phyloP scores from a whole-genome alignment of 2,113 vertebrate species.

The Trematomus loennbergii region DNA sequence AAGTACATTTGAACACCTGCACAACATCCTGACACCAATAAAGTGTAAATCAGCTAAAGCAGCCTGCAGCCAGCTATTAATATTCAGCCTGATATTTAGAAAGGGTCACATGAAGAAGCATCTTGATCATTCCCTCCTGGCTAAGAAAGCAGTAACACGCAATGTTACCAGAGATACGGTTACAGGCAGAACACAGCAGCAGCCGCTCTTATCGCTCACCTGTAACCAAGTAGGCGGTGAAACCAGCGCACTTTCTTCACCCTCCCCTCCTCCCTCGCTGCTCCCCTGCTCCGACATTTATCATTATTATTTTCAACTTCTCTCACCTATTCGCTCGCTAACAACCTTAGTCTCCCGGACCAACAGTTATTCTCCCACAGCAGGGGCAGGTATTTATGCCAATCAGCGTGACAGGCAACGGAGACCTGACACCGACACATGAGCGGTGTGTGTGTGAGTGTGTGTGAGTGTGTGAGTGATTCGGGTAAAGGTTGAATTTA shows the following conservation, averaged over 20 bases:
- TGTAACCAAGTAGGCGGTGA: slow-evolving; percentile 70
- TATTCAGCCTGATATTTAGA: slow-evolving; percentile 3
- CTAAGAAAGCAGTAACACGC: not conserved
- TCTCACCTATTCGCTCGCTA: slow-evolving; percentile 2
- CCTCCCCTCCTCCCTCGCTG: slow-evolving; percentile 48
- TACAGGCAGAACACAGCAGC: not conserved
- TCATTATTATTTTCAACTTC: slow-evolving; percentile 41
- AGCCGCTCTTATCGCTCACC: slow-evolving; percentile 59
- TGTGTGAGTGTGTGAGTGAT: slow-evolving; percentile 21
- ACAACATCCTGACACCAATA: not conserved
- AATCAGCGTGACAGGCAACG: slow-evolving; percentile 49
- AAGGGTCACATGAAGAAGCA: not conserved
- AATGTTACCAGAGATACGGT: not conserved
- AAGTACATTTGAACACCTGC: too few species aligned
- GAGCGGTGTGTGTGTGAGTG: slow-evolving; percentile 53
- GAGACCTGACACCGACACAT: slow-evolving; percentile 75
- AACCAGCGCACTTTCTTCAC: slow-evolving; percentile 65
- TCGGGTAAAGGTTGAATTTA: not conserved
- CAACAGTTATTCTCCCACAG: slow-evolving; percentile 25
- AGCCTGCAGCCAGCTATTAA: not conserved
- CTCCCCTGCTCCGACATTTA: slow-evolving; percentile 37
- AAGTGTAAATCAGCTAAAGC: not conserved
- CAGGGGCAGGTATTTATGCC: slow-evolving; percentile 65
- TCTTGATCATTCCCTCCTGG: not conserved
- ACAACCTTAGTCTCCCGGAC: not conserved